A percentile compares a stretch with the other conserved stretches of the same genome.
These are phyloP conservation scores for Colinus virginianus DNA, from an alignment of 2,113 vertebrate genomes.

Conservation along the genomic window DNA sequence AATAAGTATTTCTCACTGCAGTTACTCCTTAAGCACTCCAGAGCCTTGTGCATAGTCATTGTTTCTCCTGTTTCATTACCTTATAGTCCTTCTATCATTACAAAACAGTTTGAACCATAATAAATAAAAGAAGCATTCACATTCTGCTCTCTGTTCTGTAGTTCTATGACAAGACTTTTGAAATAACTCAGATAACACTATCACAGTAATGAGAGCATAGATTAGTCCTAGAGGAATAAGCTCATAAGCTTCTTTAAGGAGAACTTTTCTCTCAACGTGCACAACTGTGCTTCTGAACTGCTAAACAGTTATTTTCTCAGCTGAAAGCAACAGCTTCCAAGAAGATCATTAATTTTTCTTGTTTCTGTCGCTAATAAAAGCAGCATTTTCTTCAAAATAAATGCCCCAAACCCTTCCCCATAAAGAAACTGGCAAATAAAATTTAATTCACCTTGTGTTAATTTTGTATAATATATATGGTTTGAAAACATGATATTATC, in stretches of 20 bases:
- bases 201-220: neutral
- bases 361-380: neutral
- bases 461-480: neutral
- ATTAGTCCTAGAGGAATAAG: neutral
- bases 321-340: neutral
- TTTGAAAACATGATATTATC: too few species aligned
- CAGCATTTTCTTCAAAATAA: neutral
- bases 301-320: neutral
- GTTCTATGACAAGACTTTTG: neutral
- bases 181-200: neutral
- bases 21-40: neutral
- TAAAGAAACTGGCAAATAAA: neutral
- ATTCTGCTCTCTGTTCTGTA: neutral
- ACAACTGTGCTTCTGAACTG: neutral
- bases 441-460: neutral
- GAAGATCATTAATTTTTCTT: neutral
- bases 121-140: neutral
- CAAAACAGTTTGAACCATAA: neutral
- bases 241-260: neutral
- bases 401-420: neutral
- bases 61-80: neutral
- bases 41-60: neutral
- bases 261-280: neutral
- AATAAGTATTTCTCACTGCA: neutral
- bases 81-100: neutral